Evolutionary conservation across 2,888 invertebrate genomes (phyloP).

Genomic region (Apamea monoglypha): DNA sequence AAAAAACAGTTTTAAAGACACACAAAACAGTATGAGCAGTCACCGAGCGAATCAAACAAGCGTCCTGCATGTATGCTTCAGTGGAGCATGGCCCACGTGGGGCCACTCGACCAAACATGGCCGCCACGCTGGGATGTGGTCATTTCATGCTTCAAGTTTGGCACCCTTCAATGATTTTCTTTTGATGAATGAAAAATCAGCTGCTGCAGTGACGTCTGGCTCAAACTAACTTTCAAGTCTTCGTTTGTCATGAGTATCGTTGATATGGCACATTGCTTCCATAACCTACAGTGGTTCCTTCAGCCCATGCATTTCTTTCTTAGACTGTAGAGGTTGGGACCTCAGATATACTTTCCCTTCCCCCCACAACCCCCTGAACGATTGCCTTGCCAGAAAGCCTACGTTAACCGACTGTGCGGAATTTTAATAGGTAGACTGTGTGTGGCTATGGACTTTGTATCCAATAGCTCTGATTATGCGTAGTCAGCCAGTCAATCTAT

Average conservation of each 20-base stretch:
- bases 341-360: not conserved
- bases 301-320: not conserved
- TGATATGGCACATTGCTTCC: not conserved
- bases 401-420: too few species aligned
- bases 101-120: conserved; percentile 61
- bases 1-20: conserved; percentile 48
- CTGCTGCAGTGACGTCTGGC: not conserved
- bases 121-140: conserved; percentile 32
- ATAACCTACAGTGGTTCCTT: not conserved
- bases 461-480: not conserved
- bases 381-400: not conserved
- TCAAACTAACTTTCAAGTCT: too few species aligned
- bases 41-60: conserved; percentile 72
- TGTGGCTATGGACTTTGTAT: not conserved
- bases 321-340: not conserved
- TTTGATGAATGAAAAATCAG: conserved; percentile 18
- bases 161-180: conserved; percentile 54
- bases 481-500: not conserved
- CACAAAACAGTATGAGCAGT: conserved; percentile 64
- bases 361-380: not conserved
- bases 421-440: not conserved
- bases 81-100: conserved; percentile 79
- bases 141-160: conserved; percentile 56
- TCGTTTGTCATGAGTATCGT: not conserved
- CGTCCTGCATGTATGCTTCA: conserved; percentile 73